Evolutionary conservation across 2,113 vertebrate species (phyloP), one percentile per base, ranked within the genome.

Genomic region (Phoxinus phoxinus): DNA sequence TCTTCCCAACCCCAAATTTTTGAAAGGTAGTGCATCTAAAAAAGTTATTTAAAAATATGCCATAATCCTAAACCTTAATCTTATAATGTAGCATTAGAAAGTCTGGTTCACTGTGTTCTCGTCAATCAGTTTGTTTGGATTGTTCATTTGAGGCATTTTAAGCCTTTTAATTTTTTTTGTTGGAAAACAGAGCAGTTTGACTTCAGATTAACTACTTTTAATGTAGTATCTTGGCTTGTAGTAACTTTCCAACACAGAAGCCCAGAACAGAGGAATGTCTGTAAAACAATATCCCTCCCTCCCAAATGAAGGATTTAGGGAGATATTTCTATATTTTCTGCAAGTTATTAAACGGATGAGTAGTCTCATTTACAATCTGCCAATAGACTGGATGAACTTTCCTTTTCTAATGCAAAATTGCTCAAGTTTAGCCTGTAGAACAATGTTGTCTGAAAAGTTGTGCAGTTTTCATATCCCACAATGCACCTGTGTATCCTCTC

Each of bases 291-390:
- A 74, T 83, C 65, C 83, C 65, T 85, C 44, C 56, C 46, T 77
- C 46, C 6, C 59, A 84, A 79, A 80, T 21, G 10, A 53, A 53
- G 44, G 85, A 51, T 71, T 84, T 61, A 35, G 51, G 65, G 79
- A 76, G 69, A 59, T 56, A 59, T 61, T 88, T 75, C 61, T 67
- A 53, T 76, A 75, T 88, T 85, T 88, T 88, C 84, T 88, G 48
- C 23, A 81, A 84, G 85, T 90, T 90, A 88, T 89, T 89, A 85
- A 82, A 88, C 80, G 86, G 86, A 86, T 86, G 77, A 83, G 41
- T 83, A 76, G 63, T 81, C 51, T 86, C 83, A 84, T 88, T 87
- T 84, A 84, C 46, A 71, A 71, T 82, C 71, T 76, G 56, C 65
- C 71, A 78, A 84, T 82, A 53, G 21, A 74, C 73, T 79, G 81